Base-by-base conservation (phyloP, 2,888 invertebrate species). In the Eumerus sabulonum region DNA sequence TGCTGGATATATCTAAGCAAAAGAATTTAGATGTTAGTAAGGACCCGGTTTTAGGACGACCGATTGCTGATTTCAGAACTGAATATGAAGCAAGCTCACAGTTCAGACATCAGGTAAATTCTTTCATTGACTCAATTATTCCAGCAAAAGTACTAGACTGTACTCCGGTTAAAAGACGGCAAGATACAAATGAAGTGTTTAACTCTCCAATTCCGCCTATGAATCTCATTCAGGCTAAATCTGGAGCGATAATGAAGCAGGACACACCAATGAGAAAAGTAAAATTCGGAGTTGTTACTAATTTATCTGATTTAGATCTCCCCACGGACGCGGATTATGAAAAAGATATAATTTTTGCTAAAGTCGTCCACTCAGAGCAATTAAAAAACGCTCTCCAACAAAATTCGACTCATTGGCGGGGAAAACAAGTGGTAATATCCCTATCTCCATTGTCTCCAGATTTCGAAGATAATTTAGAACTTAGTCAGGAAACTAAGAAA, bases 31-130 rank as follows among this genome's bases (percentile, higher is more conserved):
- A 91, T 12, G 88, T 92, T 13, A 86, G 90, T 1, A 89, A 90
- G 76, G 92, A 92, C 85, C 91, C 92, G 0, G 90, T 91, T 73
- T 84, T 92, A 36, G 90, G 91, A 47, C 92, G 91, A 47, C 92
- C 92, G 0, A 91, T 92, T 14, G 90, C 91, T 57, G 89, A 90
- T 13, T 92, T 92, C 84, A 90, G 92, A 35, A 91, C 91, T n/a
- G 92, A 92, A 81, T 92, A 91, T 83, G 88, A 90, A 47, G 88
- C 85, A 27, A 91, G 91, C 84, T 89, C 91, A 35, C 90, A 90
- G 81, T 92, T 92, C 56, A 90, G 89, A 82, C 90, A 91, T 0
- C 92, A 92, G 85, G 90, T 91, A 0, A 90, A 89, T 76, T 90
- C 90, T 63, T 90, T 91, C 77, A 83, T 84, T n/a, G 74, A 83